Base-by-base conservation (phyloP, 2,888 invertebrate species). In the Coelogynopora nodosa region DNA sequence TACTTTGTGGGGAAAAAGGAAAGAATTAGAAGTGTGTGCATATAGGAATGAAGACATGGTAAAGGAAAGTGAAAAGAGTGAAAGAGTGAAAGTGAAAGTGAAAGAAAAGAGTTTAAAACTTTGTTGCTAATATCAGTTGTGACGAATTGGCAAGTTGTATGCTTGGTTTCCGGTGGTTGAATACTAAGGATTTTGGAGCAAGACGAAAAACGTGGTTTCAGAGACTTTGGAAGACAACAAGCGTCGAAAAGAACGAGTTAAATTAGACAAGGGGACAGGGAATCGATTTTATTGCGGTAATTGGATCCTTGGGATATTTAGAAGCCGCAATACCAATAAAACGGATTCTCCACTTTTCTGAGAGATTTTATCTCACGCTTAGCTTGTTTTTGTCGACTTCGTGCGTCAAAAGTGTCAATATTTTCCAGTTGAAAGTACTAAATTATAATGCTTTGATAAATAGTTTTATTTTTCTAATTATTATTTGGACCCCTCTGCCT, bases 301-400 rank as follows among this genome's bases (percentile, higher is more conserved):
- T 74, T 74, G 74, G 74, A 74, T 74, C 5, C 49, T 74, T 74
- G 74, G 74, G 74, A 13, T 74, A 13, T 74, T 74, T 74, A 74
- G 74, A 74, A 5, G 5, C 18, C 49, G 18, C 49, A 49, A 49
- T 49, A 49, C 49, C 18, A 49, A 49, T 49, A 49, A 49, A 49
- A 49, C 49, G 49, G 49, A 49, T 49, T 49, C 49, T 18, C 49
- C 49, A 49, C 18, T 49, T 49, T 49, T 49, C 49, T 49, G 49
- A 13, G 10, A 49, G 49, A 49, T 49, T 49, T 49, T 49, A n/a
- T 18, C 49, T 49, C 18, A 49, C 49, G 49, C 49, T 13, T 18
- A 49, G 49, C 18, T 49, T 49, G 49, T 18, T 49, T 49, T 18
- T 13, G 49, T 49, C 49, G 18, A 49, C 18, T 13, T 49, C 18